A percentile compares a stretch with the other conserved stretches of the same genome.
phyloP scores from a whole-genome alignment of 2,888 invertebrate species.

The Habroteleia sp. region DNA sequence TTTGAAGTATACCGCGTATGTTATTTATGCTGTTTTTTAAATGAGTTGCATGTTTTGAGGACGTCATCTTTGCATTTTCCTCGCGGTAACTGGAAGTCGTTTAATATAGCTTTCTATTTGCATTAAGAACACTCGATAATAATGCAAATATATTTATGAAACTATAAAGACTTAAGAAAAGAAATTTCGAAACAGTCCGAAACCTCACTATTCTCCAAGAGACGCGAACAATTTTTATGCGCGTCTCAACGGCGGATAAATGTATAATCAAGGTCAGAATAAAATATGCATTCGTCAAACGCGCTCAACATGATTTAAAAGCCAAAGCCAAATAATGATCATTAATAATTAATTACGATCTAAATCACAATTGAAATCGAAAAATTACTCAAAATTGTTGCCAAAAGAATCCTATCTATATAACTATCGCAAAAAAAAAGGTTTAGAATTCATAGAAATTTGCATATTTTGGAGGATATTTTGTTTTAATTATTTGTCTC shows the following conservation, averaged over 20 bases:
- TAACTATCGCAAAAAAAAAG: too few relatives aligned
- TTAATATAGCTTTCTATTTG: constrained; percentile 47
- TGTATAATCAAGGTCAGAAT: constrained; percentile 31
- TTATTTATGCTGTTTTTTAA: constrained; percentile 1
- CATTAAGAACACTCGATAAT: constrained; percentile 35
- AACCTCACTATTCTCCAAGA: constrained; percentile 3
- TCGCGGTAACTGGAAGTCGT: constrained; percentile 14
- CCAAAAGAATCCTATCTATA: too few relatives aligned
- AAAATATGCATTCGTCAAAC: constrained; percentile 28
- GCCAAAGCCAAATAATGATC: background rate
- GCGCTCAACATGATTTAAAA: constrained; percentile 5
- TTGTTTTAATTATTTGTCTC: too few relatives aligned
- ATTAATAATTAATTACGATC: background rate
- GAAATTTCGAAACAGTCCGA: constrained; percentile 41
- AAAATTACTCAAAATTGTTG: too few relatives aligned
- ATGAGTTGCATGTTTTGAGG: constrained; percentile 8
- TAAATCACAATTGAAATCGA: background rate
- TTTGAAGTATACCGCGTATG: too few relatives aligned
- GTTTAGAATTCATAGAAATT: too few relatives aligned
- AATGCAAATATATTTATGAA: constrained; percentile 51
- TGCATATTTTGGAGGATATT: too few relatives aligned
- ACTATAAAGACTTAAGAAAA: constrained; percentile 34
- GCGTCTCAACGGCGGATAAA: constrained; percentile 14
- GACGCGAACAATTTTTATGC: constrained; percentile 21
- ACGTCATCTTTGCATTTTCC: constrained; percentile 8